Evolutionary conservation across 2,797 vertebrate genomes (phyloP).

Genomic region (Telmatherina bonti): DNA sequence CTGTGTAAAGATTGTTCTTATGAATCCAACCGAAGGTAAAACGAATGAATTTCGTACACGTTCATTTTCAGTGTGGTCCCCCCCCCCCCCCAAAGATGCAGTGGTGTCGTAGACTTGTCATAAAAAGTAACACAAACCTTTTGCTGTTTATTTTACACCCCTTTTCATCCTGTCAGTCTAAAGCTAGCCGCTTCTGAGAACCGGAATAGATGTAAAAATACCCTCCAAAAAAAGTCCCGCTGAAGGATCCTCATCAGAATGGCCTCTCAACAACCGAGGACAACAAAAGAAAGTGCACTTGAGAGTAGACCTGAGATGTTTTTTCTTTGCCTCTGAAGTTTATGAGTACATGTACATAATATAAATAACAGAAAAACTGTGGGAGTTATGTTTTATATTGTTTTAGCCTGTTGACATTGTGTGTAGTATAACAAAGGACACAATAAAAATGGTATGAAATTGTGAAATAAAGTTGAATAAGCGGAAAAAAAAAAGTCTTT

Average conservation of each 20-base stretch:
- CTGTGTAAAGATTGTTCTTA: constrained; percentile 1
- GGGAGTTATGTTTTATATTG: constrained; percentile 84
- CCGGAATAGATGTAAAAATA: constrained; percentile 3
- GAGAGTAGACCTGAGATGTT: constrained; percentile 51
- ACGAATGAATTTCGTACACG: background rate
- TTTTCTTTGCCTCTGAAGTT: constrained; percentile 66
- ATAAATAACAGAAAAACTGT: constrained; percentile 81
- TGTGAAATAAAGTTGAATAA: constrained; percentile 79
- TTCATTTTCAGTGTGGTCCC: constrained; percentile 23
- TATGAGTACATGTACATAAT: constrained; percentile 80
- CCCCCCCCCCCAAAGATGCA: constrained; percentile 19
- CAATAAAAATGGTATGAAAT: constrained; percentile 75
- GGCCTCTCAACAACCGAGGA: constrained; percentile 58
- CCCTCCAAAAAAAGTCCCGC: constrained; percentile 19
- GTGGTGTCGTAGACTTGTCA: background rate
- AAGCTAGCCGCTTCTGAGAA: constrained; percentile 13
- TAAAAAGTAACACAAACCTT: constrained; percentile 7
- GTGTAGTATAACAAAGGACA: constrained; percentile 77
- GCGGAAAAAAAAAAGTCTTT: constrained; percentile 27
- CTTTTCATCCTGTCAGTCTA: constrained; percentile 15
- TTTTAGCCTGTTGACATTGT: constrained; percentile 83
- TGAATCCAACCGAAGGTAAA: constrained; percentile 34
- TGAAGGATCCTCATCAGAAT: constrained; percentile 60
- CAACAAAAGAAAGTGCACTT: constrained; percentile 58
- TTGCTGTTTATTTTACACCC: constrained; percentile 21